These are phyloP conservation scores for Rostratula benghalensis DNA, from an alignment of 2,113 vertebrate species.

Conservation along the genomic window DNA sequence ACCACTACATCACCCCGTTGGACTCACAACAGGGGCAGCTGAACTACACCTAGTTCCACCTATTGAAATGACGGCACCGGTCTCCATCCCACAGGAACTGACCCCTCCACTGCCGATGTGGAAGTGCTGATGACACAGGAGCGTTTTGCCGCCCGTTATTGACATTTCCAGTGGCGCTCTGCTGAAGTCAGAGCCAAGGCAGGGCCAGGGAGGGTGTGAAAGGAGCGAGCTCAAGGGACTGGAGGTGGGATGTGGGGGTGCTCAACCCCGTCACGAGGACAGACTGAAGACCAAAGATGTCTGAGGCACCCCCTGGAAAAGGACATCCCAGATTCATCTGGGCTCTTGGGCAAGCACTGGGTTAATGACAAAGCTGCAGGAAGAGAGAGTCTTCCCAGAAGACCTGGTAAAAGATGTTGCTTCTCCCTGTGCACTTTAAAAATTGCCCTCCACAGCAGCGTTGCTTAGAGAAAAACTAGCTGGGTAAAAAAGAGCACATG, in stretches of 20 bases:
- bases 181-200: not conserved
- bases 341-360: too few relatives aligned
- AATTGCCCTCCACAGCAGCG: not conserved
- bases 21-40: not conserved
- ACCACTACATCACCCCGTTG: not conserved
- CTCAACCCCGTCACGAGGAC: too few relatives aligned
- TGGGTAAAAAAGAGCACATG: not conserved
- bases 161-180: slow-evolving; percentile 11
- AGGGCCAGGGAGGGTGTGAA: not conserved
- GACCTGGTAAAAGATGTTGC: not conserved
- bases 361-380: too few relatives aligned
- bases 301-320: too few relatives aligned
- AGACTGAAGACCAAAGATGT: too few relatives aligned
- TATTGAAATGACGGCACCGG: slow-evolving; percentile 55
- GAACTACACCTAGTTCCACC: slow-evolving; percentile 71
- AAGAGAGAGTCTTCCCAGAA: not conserved
- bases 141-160: rapidly evolving
- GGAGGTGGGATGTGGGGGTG: not conserved
- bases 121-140: slow-evolving; percentile 18
- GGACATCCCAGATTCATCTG: too few relatives aligned
- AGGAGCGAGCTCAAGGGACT: not conserved
- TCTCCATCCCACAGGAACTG: slow-evolving; percentile 54
- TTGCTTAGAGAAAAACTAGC: not conserved
- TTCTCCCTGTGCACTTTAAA: not conserved
- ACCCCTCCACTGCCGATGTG: slow-evolving; percentile 15